Evolutionary conservation across 2,888 invertebrate genomes (phyloP), one percentile per base, ranked within the genome.

Genomic region (Megalurothrips usitatus): DNA sequence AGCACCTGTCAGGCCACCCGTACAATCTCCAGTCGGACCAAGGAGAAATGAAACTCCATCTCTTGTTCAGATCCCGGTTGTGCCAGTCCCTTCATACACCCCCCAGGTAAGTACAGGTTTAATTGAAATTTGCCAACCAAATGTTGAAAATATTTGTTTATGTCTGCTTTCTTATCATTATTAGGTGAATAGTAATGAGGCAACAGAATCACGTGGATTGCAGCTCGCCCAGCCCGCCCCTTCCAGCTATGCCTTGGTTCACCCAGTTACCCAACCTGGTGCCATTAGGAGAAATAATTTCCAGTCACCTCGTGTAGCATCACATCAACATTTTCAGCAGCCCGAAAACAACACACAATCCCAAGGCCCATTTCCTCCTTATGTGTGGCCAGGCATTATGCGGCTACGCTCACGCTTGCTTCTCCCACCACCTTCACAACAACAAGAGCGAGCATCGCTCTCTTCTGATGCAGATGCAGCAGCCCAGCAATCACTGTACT

Each of bases 231-330:
- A 28, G 6, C 34, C 34, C 3, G 17, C 23, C 28, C 0, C 88
- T 91, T 84, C 92, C 92, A 1, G 86, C 90, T 17, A 90, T 92
- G 84, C 91, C 91, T 17, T 58, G 17, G 58, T 58, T 58, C 58
- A 58, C n/a, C 58, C 58, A 14, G n/a, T 58, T 58, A 17, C 14
- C 0, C 17, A 11, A 14, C 6, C 58, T 19, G 58, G 58, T 19
- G 2, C 58, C 6, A 58, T 58, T 6, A 58, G 58, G n/a, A 58
- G 58, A 58, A 58, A 14, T 58, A 6, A 17, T 58, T 58, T n/a
- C 17, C 58, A 58, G n/a, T 17, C 58, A 14, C 58, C 58, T 58
- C 58, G 58, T 58, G 6, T n/a, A 58, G 17, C 58, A 19, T 10
- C n/a, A 19, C 19, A 17, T 58, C 58, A 58, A 14, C n/a, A 58